These are phyloP conservation scores for Lagorchestes hirsutus DNA, from an alignment of 2,797 vertebrate genomes.

Conservation along the genomic window DNA sequence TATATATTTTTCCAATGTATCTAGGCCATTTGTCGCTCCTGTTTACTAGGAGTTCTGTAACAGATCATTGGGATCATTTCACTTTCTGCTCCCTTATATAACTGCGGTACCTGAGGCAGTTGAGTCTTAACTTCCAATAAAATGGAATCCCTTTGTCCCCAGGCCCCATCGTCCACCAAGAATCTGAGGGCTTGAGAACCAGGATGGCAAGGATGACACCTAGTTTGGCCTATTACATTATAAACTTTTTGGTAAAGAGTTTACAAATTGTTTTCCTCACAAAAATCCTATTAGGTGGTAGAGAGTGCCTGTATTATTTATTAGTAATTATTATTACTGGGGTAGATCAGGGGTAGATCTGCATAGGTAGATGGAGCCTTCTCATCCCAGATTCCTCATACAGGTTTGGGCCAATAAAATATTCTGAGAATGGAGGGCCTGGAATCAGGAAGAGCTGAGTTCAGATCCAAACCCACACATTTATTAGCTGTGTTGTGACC, in stretches of 20 bases:
- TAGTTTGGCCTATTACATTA: not conserved
- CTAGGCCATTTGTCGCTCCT: not conserved
- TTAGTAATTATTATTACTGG: not conserved
- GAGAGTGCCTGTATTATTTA: not conserved
- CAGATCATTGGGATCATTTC: not conserved
- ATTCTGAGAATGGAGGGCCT: not conserved
- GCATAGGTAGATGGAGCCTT: not conserved
- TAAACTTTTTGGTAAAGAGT: not conserved
- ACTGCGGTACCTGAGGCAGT: not conserved
- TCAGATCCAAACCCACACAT: not conserved
- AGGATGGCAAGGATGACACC: not conserved
- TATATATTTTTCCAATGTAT: not conserved
- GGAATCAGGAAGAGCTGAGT: not conserved
- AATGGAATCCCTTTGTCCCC: not conserved
- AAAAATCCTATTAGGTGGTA: not conserved
- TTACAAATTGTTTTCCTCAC: not conserved
- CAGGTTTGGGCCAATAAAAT: not conserved
- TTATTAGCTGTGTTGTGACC: not conserved
- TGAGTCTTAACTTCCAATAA: not conserved
- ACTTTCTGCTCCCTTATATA: not conserved
- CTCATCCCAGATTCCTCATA: not conserved
- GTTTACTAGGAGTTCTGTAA: not conserved
- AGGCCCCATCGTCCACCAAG: not conserved
- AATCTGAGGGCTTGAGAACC: not conserved
- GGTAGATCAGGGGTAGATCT: not conserved